Evolutionary conservation across 2,113 vertebrate species (phyloP), one percentile per base, ranked within the genome.

Genomic region (Saccopteryx bilineata): DNA sequence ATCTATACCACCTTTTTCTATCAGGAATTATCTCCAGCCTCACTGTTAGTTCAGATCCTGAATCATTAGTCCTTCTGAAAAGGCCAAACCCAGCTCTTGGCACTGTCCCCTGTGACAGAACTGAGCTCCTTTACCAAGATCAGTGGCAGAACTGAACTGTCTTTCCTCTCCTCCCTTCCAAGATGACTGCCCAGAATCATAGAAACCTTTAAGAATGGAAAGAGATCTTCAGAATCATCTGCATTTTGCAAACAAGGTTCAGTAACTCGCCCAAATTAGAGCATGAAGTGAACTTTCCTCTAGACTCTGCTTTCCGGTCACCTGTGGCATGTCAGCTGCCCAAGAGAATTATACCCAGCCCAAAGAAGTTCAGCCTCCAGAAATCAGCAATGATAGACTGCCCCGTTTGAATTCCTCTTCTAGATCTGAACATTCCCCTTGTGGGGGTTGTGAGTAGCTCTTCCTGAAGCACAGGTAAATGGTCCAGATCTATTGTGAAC

Each of bases 1-100:
- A 19, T 82, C 81, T 92, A 39, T 90, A 90, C 91, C 90, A 88
- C 60, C 50, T 46, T 81, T 98, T 97, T 96, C 78, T 75, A 86
- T 91, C 85, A 33, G 76, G 72, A 94, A 31, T 92, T 75, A 33
- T 95, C 91, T 96, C 48, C 85, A 93, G 54, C 60, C n/a, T 95
- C 65, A 5, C 65, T 95, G 21, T 94, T 81, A 69, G 58, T 84
- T 93, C 96, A 76, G 24, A 74, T 82, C 58, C 58, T 95, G 83
- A 65, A 85, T 92, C 33, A 88, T 96, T 68, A 95, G 24, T 48
- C 76, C 69, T 87, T 91, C 50, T 63, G 54, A 24, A 87, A 93
- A 71, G 18, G 23, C 31, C 50, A 87, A 76, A 54, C 31, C 52
- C 14, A 68, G 12, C 66, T 92, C 56, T 74, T 96, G 92, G 71